Percentiles rank a stretch among this genome's conserved stretches.
These are phyloP conservation scores for Atrichornis clamosus DNA, from an alignment of 2,113 vertebrate species.

Conservation along the genomic window DNA sequence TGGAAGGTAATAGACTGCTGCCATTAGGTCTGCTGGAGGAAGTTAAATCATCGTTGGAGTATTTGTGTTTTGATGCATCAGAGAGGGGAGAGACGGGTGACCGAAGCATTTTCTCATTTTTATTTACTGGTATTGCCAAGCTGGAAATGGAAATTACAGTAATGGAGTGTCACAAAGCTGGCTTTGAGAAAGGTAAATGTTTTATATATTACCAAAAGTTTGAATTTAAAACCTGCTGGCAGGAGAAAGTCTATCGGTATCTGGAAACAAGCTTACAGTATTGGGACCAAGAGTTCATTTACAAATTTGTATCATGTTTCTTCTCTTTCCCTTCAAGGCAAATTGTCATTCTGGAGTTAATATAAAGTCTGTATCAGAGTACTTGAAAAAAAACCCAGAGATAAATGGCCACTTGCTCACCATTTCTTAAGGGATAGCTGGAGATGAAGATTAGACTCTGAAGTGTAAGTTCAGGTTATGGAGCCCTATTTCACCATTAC, in stretches of 20 bases:
- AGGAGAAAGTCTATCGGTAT: slow-evolving; percentile 34
- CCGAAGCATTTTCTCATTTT: slow-evolving; percentile 83
- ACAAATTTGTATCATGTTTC: slow-evolving; percentile 49
- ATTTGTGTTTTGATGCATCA: slow-evolving; percentile 78
- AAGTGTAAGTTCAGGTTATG: slow-evolving; percentile 54
- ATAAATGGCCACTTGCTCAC: slow-evolving; percentile 56
- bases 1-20: slow-evolving; percentile 64
- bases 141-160: slow-evolving; percentile 76
- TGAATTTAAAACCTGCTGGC: slow-evolving; percentile 58
- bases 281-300: slow-evolving; percentile 43
- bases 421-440: slow-evolving; percentile 54
- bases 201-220: slow-evolving; percentile 61
- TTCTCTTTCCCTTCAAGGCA: slow-evolving; percentile 29
- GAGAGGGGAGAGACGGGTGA: slow-evolving; percentile 86
- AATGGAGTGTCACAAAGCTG: slow-evolving; percentile 63
- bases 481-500: slow-evolving; percentile 61
- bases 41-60: slow-evolving; percentile 75
- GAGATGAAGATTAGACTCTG: slow-evolving; percentile 46
- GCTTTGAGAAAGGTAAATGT: slow-evolving; percentile 56
- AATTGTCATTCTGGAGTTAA: slow-evolving; percentile 50
- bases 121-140: slow-evolving; percentile 81
- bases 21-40: slow-evolving; percentile 69
- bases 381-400: slow-evolving; percentile 22
- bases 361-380: slow-evolving; percentile 18
- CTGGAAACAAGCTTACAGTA: slow-evolving; percentile 48